Percentiles rank a stretch among this genome's conserved stretches.
Conservation (phyloP, 2,797 vertebrate species). For the Nothura maculosa region DNA sequence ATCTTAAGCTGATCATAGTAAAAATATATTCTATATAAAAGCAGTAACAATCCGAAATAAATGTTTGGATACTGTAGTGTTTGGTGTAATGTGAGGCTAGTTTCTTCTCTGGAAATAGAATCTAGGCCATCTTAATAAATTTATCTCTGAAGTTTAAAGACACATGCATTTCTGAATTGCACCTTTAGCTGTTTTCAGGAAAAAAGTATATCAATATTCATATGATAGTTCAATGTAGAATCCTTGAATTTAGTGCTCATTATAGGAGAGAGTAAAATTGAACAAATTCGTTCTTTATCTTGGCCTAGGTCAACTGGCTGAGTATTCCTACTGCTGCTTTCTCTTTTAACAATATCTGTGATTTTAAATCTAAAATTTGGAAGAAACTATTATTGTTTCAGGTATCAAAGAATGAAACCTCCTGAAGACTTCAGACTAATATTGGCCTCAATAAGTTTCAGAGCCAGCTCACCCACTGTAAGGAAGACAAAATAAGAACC, state of each 20-base stretch:
- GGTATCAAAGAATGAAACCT: neutral
- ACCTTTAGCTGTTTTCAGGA: neutral
- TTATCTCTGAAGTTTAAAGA: neutral
- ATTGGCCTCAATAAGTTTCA: neutral
- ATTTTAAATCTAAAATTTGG: slow-evolving; percentile 3
- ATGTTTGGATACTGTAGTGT: neutral
- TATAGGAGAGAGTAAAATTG: neutral
- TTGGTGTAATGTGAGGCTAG: neutral
- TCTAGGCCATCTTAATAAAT: neutral
- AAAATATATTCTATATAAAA: neutral
- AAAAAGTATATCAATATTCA: neutral
- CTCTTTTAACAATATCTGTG: too few relatives aligned
- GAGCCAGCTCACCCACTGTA: neutral
- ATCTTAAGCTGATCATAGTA: neutral
- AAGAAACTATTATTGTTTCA: neutral
- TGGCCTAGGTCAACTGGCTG: neutral
- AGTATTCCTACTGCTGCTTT: neutral
- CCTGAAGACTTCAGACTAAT: neutral
- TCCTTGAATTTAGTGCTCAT: neutral
- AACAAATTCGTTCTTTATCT: neutral
- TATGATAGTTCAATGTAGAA: neutral
- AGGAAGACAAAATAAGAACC: neutral
- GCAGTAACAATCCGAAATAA: neutral
- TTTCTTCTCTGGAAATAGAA: neutral
- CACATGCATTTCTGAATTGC: neutral